phyloP scores from a whole-genome alignment of 2,797 vertebrate genomes.

The Lacerta viridis region DNA sequence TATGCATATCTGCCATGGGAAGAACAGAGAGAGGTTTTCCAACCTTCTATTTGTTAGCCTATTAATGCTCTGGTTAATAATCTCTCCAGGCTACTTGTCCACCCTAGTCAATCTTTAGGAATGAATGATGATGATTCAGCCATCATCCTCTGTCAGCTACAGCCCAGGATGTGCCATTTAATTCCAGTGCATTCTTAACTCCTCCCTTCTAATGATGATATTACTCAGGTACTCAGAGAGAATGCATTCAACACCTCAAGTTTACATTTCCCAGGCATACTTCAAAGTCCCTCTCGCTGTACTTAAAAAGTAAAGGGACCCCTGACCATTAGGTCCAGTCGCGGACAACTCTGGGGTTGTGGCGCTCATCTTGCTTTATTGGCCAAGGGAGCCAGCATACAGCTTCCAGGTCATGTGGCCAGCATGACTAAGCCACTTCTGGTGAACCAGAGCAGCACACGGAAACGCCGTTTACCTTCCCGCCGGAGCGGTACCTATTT shows the following conservation, averaged over 20 bases:
- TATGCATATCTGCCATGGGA: no score
- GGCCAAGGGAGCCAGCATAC: no score
- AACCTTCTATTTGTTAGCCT: no score
- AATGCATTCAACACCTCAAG: background rate
- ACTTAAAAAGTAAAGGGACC: background rate
- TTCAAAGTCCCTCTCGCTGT: background rate
- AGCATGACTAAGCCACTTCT: no score
- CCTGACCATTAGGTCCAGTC: no score
- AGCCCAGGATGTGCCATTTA: background rate
- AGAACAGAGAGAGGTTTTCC: no score
- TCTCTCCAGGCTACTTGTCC: background rate
- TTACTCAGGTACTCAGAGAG: background rate
- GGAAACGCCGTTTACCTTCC: no score
- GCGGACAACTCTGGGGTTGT: no score
- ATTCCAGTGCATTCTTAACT: background rate
- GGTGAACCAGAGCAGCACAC: no score
- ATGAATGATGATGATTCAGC: background rate
- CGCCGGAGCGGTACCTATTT: no score
- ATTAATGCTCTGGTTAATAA: background rate
- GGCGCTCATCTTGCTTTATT: no score
- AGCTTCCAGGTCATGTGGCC: no score
- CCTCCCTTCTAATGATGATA: background rate
- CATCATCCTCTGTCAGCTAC: background rate
- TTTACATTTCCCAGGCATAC: background rate
- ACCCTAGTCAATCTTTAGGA: background rate